Evolutionary conservation across 2,113 vertebrate species (phyloP).

Genomic region (Tauraco erythrolophus): DNA sequence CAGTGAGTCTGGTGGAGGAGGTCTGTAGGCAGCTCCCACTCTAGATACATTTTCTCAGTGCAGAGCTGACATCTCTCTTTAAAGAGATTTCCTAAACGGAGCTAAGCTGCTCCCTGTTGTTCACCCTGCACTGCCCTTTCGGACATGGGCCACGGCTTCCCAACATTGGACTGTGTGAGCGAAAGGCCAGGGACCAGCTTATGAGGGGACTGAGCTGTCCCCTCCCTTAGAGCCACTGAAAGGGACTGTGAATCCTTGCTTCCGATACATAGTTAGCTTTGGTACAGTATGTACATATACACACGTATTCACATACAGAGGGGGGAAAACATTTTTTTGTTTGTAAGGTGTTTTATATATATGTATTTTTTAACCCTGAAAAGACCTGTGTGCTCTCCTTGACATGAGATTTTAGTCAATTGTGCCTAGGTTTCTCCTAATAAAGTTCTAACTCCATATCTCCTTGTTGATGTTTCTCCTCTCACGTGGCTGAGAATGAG

Average conservation of each 20-base stretch:
- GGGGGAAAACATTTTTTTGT: neutral
- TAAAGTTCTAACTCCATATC: slow-evolving; percentile 59
- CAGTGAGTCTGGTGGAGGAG: neutral
- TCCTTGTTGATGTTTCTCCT: slow-evolving; percentile 9
- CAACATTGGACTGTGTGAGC: neutral
- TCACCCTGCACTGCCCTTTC: neutral
- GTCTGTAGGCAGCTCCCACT: neutral
- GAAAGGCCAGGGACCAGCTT: neutral
- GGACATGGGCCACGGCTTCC: neutral
- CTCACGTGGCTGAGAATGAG: neutral
- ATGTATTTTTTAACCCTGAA: slow-evolving; percentile 45
- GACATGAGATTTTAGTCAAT: slow-evolving; percentile 20
- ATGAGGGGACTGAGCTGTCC: slow-evolving; percentile 9
- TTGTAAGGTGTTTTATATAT: slow-evolving; percentile 44
- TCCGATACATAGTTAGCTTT: neutral
- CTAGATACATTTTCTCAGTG: neutral
- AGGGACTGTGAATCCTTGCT: neutral
- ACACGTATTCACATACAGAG: neutral
- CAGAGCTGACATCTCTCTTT: neutral
- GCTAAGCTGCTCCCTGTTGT: neutral
- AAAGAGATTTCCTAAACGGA: neutral
- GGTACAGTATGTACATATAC: neutral
- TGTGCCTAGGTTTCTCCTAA: slow-evolving; percentile 39
- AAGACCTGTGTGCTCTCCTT: slow-evolving; percentile 27
- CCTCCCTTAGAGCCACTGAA: neutral